These are phyloP conservation scores for Actinemys pallida DNA, from an alignment of 2,113 vertebrate genomes.

Conservation along the genomic window DNA sequence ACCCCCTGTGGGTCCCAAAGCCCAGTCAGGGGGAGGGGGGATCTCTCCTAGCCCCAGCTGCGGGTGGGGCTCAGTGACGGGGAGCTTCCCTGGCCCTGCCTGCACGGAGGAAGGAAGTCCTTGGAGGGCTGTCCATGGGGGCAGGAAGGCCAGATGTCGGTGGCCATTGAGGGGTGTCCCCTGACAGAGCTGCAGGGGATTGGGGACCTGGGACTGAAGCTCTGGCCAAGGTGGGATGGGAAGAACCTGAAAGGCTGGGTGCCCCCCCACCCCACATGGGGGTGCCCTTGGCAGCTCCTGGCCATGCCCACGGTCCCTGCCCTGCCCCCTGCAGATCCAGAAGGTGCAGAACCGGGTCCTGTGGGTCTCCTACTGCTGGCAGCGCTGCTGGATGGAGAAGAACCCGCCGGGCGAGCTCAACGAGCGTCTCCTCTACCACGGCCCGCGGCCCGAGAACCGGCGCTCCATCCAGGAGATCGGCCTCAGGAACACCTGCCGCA, in stretches of 20 bases:
- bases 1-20: background rate
- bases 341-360: slow-evolving; percentile 5
- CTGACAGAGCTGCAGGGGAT: too few relatives aligned
- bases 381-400: slow-evolving; percentile 10
- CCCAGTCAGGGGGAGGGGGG: too few relatives aligned
- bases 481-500: background rate
- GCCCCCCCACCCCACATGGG: too few relatives aligned
- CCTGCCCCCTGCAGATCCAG: background rate
- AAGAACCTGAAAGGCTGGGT: background rate
- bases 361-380: slow-evolving; percentile 12
- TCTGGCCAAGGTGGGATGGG: too few relatives aligned
- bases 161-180: too few relatives aligned
- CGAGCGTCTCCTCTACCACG: slow-evolving; percentile 3
- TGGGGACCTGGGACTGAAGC: too few relatives aligned
- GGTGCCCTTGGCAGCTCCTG: background rate
- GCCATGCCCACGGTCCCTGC: background rate
- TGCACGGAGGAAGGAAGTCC: too few relatives aligned
- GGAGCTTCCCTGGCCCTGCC: too few relatives aligned
- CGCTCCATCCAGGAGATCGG: background rate
- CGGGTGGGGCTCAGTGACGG: too few relatives aligned
- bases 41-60: too few relatives aligned
- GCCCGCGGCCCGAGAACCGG: background rate
- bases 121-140: too few relatives aligned
- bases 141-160: too few relatives aligned
- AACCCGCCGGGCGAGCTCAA: background rate